Evolutionary conservation across 2,797 vertebrate genomes (phyloP).

Genomic region (Morus bassanus): DNA sequence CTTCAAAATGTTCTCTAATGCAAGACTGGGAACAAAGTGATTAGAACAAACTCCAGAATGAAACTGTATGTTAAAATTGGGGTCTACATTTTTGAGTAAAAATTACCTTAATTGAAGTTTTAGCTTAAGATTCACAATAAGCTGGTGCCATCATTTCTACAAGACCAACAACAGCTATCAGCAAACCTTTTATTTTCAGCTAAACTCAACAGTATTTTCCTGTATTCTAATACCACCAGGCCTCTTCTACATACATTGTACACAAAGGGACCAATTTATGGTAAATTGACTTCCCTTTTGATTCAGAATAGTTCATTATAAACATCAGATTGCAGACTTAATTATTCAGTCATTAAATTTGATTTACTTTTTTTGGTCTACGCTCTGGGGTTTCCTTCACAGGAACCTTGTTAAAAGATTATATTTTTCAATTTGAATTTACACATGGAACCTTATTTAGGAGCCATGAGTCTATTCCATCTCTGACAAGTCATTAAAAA

Average conservation of each 20-base stretch:
- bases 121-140: not conserved
- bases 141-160: not conserved
- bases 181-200: not conserved
- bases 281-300: not conserved
- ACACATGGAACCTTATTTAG: not conserved
- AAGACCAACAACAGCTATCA: not conserved
- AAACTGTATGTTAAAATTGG: not conserved
- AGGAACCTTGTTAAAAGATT: not conserved
- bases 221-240: not conserved
- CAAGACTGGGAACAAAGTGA: not conserved
- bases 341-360: not conserved
- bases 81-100: not conserved
- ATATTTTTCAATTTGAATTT: not conserved
- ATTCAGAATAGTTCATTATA: not conserved
- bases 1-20: not conserved
- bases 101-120: not conserved
- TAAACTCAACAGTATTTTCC: not conserved
- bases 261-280: not conserved
- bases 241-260: not conserved
- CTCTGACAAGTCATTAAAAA: not conserved
- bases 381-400: not conserved
- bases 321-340: not conserved
- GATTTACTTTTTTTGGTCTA: not conserved
- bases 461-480: not conserved
- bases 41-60: not conserved